Base-by-base conservation (phyloP, 92 coral and sea anemone species). In the Phymanthus crucifer region DNA sequence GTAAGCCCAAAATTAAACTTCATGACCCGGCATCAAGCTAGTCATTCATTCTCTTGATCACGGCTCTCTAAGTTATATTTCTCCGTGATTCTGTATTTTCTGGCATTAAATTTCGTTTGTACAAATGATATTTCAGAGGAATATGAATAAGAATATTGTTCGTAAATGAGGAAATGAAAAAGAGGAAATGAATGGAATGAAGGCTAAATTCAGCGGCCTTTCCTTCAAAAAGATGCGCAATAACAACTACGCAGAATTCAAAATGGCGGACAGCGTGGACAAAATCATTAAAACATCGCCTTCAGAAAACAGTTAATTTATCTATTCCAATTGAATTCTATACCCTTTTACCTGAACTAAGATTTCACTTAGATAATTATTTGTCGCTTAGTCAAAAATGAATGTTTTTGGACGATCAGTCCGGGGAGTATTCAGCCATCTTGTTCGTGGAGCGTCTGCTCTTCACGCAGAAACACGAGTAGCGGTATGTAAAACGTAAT, bases 221-320 rank as follows among this genome's bases (percentile, higher is more conserved):
- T 3, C n/a, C 29, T 3, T 13, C n/a, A n/a, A 77, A n/a, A 8
- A 24, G 21, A 37, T 77, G 81, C 81, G 69, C 81, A 36, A 10
- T 21, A 16, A 2, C 12, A 34, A 1, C 64, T 40, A 50, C 81
- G 73, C 81, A 77, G 72, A 47, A 52, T 61, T 77, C 81, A 77
- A 77, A 9, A 77, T 77, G 81, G 81, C 81, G 73, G 81, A 50
- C 31, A 48, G 54, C 70, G 36, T 61, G 72, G 52, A 36, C 32
- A 29, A 24, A 40, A 36, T n/a, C n/a, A n/a, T 67, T 24, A 67
- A 17, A 23, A 67, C 17, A 3, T 32, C 21, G 17, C 75, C 16
- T 71, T 40, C 46, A 1, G 29, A 36, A 71, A 18, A 40, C 10
- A 17, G 43, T n/a, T 77, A 35, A 23, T 11, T 34, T 32, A 16